These are phyloP conservation scores for Odontamblyopus lacepedii DNA, from an alignment of 2,797 vertebrate genomes.

Conservation along the genomic window DNA sequence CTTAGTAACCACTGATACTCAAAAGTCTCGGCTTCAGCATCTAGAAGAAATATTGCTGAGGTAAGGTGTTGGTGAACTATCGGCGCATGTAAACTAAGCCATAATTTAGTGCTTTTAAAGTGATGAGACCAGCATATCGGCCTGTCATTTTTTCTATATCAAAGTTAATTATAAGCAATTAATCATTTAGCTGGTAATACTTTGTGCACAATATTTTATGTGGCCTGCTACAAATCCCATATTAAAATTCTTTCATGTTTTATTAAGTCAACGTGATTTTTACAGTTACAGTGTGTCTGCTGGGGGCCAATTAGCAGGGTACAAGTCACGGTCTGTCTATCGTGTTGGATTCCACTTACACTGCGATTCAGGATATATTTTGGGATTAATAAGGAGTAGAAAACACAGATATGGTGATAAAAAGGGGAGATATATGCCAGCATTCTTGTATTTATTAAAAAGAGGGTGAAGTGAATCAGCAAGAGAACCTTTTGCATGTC, in stretches of 20 bases:
- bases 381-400: neutral
- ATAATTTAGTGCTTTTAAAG: conserved; percentile 42
- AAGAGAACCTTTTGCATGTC: conserved; percentile 37
- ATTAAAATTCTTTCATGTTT: conserved; percentile 27
- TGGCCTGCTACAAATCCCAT: conserved; percentile 25
- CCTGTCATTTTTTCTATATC: conserved; percentile 31
- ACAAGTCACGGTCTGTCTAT: conserved; percentile 49
- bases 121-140: conserved; percentile 35
- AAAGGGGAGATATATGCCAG: conserved; percentile 15
- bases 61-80: conserved; percentile 26
- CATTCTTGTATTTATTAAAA: conserved; percentile 34
- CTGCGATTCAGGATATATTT: neutral
- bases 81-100: conserved; percentile 30
- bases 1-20: conserved; percentile 12
- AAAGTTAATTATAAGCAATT: conserved; percentile 31
- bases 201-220: conserved; percentile 21
- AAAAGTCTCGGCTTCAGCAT: conserved; percentile 1
- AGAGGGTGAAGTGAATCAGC: conserved; percentile 37
- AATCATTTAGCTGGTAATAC: conserved; percentile 12
- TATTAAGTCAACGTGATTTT: conserved; percentile 31
- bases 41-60: conserved; percentile 30
- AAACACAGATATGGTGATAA: conserved; percentile 7
- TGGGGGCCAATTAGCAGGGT: conserved; percentile 60
- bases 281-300: conserved; percentile 43
- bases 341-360: conserved; percentile 39